Base-by-base conservation (phyloP, 2,113 vertebrate species). In the Struthidea cinerea region DNA sequence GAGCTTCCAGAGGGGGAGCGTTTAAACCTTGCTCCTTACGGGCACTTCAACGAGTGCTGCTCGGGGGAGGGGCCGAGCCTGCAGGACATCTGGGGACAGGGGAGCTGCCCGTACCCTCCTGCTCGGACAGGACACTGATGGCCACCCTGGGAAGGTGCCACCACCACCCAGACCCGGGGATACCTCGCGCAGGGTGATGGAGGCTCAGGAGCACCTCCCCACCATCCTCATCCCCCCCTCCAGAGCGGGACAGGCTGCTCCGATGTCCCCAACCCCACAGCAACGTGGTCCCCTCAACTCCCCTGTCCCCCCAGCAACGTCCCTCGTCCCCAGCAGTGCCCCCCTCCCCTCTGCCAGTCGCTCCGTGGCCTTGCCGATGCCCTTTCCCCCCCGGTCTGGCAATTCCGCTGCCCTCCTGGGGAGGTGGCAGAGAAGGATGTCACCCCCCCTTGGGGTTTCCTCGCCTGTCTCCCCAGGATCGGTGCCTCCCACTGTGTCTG, bases 221-320 rank as follows among this genome's bases (percentile, higher is more conserved):
- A 28, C 16, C 15, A 1, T 16, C 35, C 47, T 46, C 77, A 26
- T 22, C 60, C 18, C 14, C 22, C 27, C 35, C 46, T 53, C 13
- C 53, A 35, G 49, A 3, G 19, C 2, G 2, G 91, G 69, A 19
- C 15, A 52, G 28, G 42, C 42, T 33, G 33, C 30, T 19, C 14
- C 0, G 0, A 17, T 6, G 4, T 16, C 78, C 27, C 22, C 19
- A 12, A 32, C 39, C 27, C 70, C 33, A 4, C 19, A n/a, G n/a
- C n/a, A n/a, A n/a, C n/a, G n/a, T n/a, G n/a, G n/a, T n/a, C n/a
- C n/a, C n/a, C n/a, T n/a, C n/a, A n/a, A n/a, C 44, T 19, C 32
- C 16, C 37, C 37, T 11, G 18, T 23, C 23, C 46, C 67, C 52
- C 24, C 56, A 50, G 42, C 32, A n/a, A 3, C 7, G 27, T 42